Percentiles rank a stretch among this genome's conserved stretches.
Conservation (phyloP, 2,113 vertebrate species). For the Morone saxatilis region DNA sequence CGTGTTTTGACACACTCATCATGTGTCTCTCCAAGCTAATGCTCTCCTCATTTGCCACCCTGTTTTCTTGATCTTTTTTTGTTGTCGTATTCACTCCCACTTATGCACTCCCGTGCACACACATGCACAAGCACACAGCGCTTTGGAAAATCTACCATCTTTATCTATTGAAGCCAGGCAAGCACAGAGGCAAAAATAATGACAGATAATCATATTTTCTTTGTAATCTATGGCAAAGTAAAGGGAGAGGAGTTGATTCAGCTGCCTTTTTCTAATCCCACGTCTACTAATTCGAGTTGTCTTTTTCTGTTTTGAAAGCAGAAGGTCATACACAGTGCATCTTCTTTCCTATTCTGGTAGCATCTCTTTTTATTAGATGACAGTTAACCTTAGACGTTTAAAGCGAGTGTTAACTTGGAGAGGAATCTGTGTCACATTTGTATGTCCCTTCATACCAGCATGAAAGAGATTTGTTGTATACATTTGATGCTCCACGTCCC, state of each 20-base stretch:
- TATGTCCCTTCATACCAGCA: conserved; percentile 18
- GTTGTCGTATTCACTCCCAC: conserved; percentile 50
- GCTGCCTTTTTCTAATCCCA: conserved; percentile 59
- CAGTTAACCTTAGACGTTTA: conserved; percentile 7
- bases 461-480: conserved; percentile 52
- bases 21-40: conserved; percentile 56
- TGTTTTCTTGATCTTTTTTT: conserved; percentile 35
- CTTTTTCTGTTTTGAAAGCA: conserved; percentile 44
- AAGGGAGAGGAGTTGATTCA: conserved; percentile 72
- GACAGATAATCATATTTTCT: conserved; percentile 80
- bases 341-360: conserved; percentile 31
- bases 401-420: conserved; percentile 25
- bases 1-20: conserved; percentile 65
- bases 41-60: conserved; percentile 49
- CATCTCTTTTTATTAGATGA: conserved; percentile 25
- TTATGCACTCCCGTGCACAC: conserved; percentile 11
- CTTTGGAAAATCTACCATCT: conserved; percentile 68
- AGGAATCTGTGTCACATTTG: conserved; percentile 26
- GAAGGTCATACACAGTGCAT: conserved; percentile 13
- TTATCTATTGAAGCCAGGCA: conserved; percentile 64
- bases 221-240: conserved; percentile 74
- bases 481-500: conserved; percentile 29
- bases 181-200: conserved; percentile 74
- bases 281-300: conserved; percentile 35
- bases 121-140: conserved; percentile 29